A percentile compares a stretch with the other conserved stretches of the same genome.
phyloP scores from a whole-genome alignment of 2,113 vertebrate genomes.

The Microcebus jonahi region DNA sequence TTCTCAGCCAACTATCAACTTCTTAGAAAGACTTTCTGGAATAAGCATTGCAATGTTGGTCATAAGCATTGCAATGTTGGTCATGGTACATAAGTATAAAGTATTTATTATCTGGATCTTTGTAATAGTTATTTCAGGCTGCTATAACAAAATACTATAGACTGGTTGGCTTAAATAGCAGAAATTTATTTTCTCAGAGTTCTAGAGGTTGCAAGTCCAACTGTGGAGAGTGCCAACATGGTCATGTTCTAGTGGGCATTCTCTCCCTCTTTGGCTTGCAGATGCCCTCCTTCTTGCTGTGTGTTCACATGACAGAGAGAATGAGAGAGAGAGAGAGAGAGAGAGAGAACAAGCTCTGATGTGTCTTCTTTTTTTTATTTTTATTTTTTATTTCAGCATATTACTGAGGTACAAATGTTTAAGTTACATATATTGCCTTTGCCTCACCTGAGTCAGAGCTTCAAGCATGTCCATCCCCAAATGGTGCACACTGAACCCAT shows the following conservation, averaged over 20 bases:
- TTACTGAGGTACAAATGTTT: no score
- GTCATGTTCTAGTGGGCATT: neutral
- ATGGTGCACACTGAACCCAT: no score
- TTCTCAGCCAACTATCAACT: neutral
- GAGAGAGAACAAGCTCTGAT: no score
- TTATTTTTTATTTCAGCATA: no score
- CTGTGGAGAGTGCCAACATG: neutral
- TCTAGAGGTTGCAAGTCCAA: neutral
- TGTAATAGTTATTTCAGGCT: neutral
- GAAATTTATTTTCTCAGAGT: neutral
- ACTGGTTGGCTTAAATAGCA: neutral
- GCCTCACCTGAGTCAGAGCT: no score
- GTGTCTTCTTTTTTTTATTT: no score
- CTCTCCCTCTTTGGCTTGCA: neutral
- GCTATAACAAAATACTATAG: neutral
- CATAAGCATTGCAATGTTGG: neutral
- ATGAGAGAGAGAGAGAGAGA: neutral
- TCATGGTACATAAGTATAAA: neutral
- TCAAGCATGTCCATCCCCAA: no score
- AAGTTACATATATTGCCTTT: no score
- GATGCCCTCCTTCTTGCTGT: neutral
- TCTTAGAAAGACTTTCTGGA: slow-evolving; percentile 29
- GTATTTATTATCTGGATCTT: neutral
- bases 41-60: neutral
- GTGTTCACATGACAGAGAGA: neutral